phyloP scores from a whole-genome alignment of 2,888 invertebrate species.

The Chrysodeixis includens region DNA sequence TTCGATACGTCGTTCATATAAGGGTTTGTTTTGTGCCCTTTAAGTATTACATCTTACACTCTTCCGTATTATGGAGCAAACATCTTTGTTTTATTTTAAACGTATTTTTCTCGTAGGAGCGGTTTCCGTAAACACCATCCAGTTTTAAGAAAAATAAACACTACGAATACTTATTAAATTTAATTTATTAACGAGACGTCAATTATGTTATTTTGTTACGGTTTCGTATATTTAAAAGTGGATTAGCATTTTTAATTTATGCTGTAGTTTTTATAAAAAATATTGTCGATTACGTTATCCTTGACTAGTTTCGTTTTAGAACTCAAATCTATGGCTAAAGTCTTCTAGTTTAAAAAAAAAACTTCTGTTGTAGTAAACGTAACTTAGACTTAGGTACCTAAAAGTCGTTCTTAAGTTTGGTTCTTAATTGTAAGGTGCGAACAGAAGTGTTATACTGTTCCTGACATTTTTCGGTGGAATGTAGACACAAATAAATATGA shows the following conservation, averaged over 20 bases:
- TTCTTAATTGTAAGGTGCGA: too few relatives aligned
- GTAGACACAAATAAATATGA: too few relatives aligned
- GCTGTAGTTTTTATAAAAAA: background rate
- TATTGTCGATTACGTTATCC: background rate
- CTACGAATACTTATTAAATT: background rate
- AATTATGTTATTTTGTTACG: constrained; percentile 1
- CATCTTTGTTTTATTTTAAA: constrained; percentile 26
- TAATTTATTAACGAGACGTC: background rate
- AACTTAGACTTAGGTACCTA: too few relatives aligned
- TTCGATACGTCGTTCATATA: background rate
- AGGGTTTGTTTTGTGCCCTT: constrained; percentile 1
- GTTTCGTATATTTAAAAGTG: background rate
- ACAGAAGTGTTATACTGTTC: too few relatives aligned
- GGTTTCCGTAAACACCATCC: constrained; percentile 52
- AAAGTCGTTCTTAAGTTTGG: too few relatives aligned
- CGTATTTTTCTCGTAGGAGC: constrained; percentile 7
- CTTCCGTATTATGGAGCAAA: background rate
- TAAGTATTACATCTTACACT: background rate
- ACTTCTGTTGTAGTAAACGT: too few relatives aligned
- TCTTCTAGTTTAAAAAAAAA: too few relatives aligned
- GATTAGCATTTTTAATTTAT: constrained; percentile 1
- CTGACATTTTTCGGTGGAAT: too few relatives aligned
- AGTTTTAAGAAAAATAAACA: constrained; percentile 28
- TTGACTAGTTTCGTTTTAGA: background rate
- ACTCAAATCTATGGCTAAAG: background rate